Evolutionary conservation across 1,140 invertebrate genomes (phyloP).

Genomic region (Apocrypta bakeri): DNA sequence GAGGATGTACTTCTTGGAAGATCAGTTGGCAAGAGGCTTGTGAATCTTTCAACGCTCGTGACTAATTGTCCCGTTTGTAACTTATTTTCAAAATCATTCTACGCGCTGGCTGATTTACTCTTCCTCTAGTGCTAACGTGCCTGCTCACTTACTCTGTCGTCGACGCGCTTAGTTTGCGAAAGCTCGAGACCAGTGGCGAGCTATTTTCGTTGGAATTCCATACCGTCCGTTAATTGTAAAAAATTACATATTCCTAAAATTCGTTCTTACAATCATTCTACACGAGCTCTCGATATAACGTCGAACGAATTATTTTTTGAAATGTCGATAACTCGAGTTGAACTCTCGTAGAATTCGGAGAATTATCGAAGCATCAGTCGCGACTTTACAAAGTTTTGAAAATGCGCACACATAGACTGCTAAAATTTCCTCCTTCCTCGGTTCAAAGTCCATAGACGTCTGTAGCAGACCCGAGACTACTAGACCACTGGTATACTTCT

Average conservation of each 20-base stretch:
- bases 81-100: conserved; percentile 33
- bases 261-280: neutral
- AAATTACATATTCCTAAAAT: too few relatives aligned
- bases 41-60: conserved; percentile 24
- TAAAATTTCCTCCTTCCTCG: neutral
- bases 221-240: too few relatives aligned
- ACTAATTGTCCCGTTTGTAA: conserved; percentile 33
- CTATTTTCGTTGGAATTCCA: too few relatives aligned
- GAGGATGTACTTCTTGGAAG: neutral
- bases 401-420: neutral
- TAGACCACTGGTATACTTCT: neutral
- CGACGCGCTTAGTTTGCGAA: neutral
- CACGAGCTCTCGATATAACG: neutral
- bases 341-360: neutral
- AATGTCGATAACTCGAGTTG: neutral
- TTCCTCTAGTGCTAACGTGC: too few relatives aligned
- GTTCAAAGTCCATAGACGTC: neutral
- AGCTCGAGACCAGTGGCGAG: too few relatives aligned
- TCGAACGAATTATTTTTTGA: neutral
- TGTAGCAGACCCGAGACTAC: neutral
- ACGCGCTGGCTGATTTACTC: neutral
- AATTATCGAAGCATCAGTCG: neutral
- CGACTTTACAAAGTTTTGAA: neutral
- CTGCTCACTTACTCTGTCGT: neutral
- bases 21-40: neutral